A percentile compares a stretch with the other conserved stretches of the same genome.
phyloP scores from a whole-genome alignment of 2,797 vertebrate species.

The Trematomus bernacchii region DNA sequence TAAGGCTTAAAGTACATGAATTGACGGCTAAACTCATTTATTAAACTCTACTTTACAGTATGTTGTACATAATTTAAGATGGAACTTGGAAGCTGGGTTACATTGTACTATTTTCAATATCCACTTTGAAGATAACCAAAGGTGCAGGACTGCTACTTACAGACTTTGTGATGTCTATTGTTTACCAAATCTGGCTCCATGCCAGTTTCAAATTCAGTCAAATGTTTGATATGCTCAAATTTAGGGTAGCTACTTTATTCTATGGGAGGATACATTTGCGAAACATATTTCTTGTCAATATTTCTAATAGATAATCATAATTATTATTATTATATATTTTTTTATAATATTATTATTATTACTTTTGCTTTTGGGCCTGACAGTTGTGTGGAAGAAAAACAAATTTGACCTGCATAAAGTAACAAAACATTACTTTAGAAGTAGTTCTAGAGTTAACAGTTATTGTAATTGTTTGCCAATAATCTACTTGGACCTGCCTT shows the following conservation, averaged over 20 bases:
- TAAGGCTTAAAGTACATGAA: background rate
- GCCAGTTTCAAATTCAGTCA: background rate
- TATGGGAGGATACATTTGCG: background rate
- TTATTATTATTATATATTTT: background rate
- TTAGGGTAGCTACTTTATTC: background rate
- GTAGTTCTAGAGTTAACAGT: background rate
- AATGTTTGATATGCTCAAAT: background rate
- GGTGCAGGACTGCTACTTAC: background rate
- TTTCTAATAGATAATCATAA: background rate
- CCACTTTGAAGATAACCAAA: slow-evolving; percentile 1
- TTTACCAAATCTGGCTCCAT: background rate
- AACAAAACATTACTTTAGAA: background rate
- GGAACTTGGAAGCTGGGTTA: too few species aligned
- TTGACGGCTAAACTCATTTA: background rate
- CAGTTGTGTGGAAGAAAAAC: background rate
- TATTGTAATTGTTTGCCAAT: background rate
- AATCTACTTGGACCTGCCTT: slow-evolving; percentile 1
- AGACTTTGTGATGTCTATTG: background rate
- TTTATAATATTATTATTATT: background rate
- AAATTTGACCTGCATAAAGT: background rate
- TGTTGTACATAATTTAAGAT: background rate
- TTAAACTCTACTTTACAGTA: background rate
- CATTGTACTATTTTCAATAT: background rate
- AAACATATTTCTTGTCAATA: background rate
- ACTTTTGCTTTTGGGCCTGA: background rate